phyloP scores from a whole-genome alignment of 2,113 vertebrate genomes.

The Pycnonotus jocosus region DNA sequence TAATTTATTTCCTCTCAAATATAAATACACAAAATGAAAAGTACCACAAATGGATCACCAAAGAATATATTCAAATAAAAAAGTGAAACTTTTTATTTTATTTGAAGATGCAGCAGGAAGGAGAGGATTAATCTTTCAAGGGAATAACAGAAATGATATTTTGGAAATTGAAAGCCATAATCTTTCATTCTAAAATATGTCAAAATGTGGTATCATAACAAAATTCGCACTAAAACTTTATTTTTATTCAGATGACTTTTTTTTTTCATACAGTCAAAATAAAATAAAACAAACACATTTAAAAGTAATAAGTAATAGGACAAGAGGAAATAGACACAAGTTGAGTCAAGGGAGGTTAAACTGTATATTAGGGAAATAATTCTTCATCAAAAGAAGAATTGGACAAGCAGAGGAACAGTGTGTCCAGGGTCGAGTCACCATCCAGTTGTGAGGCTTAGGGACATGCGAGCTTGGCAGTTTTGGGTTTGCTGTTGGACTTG shows the following conservation, averaged over 20 bases:
- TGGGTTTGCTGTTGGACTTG: neutral
- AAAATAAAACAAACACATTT: neutral
- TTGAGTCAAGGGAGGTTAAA: neutral
- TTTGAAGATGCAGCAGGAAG: neutral
- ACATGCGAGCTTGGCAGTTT: neutral
- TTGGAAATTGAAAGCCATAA: conserved; percentile 25
- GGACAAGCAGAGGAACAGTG: neutral
- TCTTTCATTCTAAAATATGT: conserved; percentile 25
- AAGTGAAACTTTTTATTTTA: neutral
- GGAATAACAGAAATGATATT: conserved; percentile 27
- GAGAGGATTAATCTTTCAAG: neutral
- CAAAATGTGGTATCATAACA: neutral
- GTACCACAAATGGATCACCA: neutral
- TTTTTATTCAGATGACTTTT: neutral
- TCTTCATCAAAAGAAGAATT: neutral
- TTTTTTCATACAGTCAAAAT: neutral
- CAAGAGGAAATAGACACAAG: neutral
- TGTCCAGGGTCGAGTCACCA: neutral
- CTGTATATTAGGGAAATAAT: neutral
- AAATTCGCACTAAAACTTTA: conserved; percentile 31
- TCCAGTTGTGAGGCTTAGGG: neutral
- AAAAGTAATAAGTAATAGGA: neutral
- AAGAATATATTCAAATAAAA: conserved; percentile 16
- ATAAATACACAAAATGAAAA: neutral
- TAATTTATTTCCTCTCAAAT: neutral